Conservation (phyloP, 1,140 invertebrate species). For the Pemphigus obesinymphae region DNA sequence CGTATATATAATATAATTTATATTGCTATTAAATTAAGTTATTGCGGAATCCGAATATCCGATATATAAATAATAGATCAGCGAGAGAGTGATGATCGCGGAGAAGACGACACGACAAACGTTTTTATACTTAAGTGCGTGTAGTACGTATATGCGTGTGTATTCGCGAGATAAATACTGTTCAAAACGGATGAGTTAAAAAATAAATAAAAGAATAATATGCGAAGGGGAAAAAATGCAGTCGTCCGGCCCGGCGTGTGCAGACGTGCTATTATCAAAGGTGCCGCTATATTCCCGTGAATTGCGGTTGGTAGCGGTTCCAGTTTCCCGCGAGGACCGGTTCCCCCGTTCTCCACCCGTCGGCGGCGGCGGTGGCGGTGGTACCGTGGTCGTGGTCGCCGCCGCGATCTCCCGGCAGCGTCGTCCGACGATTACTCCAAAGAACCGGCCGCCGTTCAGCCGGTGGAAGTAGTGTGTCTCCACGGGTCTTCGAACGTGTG, state of each 20-base stretch:
- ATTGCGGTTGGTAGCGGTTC: slow-evolving; percentile 35
- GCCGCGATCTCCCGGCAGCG: slow-evolving; percentile 3
- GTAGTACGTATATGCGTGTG: no score
- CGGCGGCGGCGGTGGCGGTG: neutral
- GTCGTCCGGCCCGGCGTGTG: slow-evolving; percentile 9
- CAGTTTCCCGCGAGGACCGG: slow-evolving; percentile 34
- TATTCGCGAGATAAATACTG: slow-evolving; percentile 10
- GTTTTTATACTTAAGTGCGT: neutral
- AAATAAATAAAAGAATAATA: neutral
- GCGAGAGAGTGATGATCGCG: neutral
- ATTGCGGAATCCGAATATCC: slow-evolving; percentile 4
- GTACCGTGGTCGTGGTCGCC: neutral
- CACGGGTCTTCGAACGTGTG: slow-evolving; percentile 12
- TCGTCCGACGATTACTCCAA: neutral
- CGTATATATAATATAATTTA: no score
- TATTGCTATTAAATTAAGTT: slow-evolving; percentile 16
- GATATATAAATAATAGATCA: neutral
- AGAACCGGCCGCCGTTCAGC: neutral
- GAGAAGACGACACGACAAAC: neutral
- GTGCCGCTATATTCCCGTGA: slow-evolving; percentile 35
- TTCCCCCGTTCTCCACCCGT: neutral
- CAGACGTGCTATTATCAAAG: slow-evolving; percentile 30
- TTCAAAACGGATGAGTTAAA: slow-evolving; percentile 4
- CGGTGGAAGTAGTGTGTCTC: slow-evolving; percentile 18
- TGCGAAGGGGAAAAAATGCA: slow-evolving; percentile 22